phyloP scores from a whole-genome alignment of 2,888 invertebrate species.

The Hypselothyrea guttata region DNA sequence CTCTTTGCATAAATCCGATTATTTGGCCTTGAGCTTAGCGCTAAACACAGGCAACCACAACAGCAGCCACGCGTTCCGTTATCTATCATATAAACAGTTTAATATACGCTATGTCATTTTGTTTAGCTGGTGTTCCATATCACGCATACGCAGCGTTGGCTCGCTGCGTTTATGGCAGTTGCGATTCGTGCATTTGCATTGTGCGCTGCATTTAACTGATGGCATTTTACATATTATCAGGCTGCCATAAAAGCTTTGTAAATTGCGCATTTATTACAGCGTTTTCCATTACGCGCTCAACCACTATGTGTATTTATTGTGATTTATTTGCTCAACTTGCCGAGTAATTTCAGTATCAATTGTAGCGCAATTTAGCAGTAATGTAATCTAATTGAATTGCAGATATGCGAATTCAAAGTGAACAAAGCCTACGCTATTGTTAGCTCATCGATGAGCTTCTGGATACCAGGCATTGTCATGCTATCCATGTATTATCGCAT shows the following conservation, averaged over 20 bases:
- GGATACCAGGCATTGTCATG: conserved; percentile 97
- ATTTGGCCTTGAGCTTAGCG: conserved; percentile 29
- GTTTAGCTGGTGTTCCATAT: conserved; percentile 55
- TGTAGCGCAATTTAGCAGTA: neutral
- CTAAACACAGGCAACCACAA: conserved; percentile 1
- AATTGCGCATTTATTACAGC: too few species aligned
- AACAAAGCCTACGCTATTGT: conserved; percentile 93
- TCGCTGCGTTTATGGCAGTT: conserved; percentile 8
- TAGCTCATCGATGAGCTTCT: conserved; percentile 95
- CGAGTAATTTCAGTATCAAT: conserved; percentile 10
- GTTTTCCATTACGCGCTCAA: conserved; percentile 8
- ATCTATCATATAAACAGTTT: conserved; percentile 35
- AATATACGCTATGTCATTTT: conserved; percentile 58
- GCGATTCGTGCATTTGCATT: conserved; percentile 33
- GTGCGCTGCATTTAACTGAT: conserved; percentile 34
- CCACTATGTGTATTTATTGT: conserved; percentile 22
- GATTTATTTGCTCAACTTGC: conserved; percentile 34
- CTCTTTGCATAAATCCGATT: conserved; percentile 45
- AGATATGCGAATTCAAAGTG: conserved; percentile 90
- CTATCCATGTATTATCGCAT: conserved; percentile 95
- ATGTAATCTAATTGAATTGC: conserved; percentile 41
- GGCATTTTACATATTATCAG: conserved; percentile 37
- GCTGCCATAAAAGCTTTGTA: conserved; percentile 6
- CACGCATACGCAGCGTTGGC: conserved; percentile 55
- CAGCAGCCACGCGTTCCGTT: neutral